phyloP scores from a whole-genome alignment of 2,113 vertebrate species.

The Centropristis striata region DNA sequence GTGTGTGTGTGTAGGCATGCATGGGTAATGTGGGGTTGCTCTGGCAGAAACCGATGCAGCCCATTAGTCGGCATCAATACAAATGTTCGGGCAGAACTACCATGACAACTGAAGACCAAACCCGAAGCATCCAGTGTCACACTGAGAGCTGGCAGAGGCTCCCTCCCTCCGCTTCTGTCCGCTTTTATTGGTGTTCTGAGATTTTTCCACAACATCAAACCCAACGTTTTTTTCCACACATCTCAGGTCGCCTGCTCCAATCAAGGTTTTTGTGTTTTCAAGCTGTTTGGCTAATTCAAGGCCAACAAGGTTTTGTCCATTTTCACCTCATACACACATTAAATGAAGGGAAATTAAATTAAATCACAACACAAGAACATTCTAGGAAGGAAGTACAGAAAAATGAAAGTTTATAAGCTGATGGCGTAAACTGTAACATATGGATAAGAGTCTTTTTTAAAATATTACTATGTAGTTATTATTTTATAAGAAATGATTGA shows the following conservation, averaged over 20 bases:
- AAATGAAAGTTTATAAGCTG: not conserved
- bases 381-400: not conserved
- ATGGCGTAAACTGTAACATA: slow-evolving; percentile 1
- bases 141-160: slow-evolving; percentile 41
- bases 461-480: too few species aligned
- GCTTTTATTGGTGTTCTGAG: slow-evolving; percentile 41
- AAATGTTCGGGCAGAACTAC: slow-evolving; percentile 65
- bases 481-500: not conserved
- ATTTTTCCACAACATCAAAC: slow-evolving; percentile 41
- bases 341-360: not conserved
- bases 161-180: slow-evolving; percentile 28
- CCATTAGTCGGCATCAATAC: slow-evolving; percentile 72
- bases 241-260: slow-evolving; percentile 19
- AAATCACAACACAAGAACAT: not conserved
- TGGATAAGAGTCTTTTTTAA: too few species aligned
- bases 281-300: slow-evolving; percentile 3
- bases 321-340: not conserved
- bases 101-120: slow-evolving; percentile 73
- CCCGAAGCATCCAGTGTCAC: slow-evolving; percentile 66
- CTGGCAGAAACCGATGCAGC: slow-evolving; percentile 45
- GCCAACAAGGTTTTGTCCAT: not conserved
- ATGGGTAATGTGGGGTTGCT: slow-evolving; percentile 19
- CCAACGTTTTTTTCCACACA: slow-evolving; percentile 26
- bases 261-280: slow-evolving; percentile 1
- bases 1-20: slow-evolving; percentile 24